Base-by-base conservation (phyloP, 2,888 invertebrate species). In the Orthosia gracilis region DNA sequence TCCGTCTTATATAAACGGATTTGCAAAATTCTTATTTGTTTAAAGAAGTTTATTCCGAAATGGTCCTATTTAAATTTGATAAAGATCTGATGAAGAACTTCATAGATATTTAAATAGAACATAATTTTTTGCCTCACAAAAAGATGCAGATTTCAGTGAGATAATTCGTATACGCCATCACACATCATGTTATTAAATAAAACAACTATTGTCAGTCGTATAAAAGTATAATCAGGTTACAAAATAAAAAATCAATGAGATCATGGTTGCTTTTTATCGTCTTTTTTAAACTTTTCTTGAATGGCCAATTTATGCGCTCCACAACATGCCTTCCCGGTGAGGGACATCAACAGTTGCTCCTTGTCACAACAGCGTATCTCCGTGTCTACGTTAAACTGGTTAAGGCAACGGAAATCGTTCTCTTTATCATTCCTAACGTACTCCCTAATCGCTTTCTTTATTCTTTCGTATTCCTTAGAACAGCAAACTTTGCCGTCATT, bases 201-300 rank as follows among this genome's bases (percentile, higher is more conserved):
- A 82, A 85, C 69, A 49, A 63, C n/a, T 11, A 59, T n/a, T 31
- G 47, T 80, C 84, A 69, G 76, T 80, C 62, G 70, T 78, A 86
- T 78, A 86, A 85, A 89, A 83, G 68, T 83, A 68, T 90, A 85
- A 85, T 76, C 90, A 93, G 94, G 94, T 96, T 96, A 96, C 96
- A 96, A 96, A 96, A 96, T 96, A 96, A 96, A 96, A 95, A 84
- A 88, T 92, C 92, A 93, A 92, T 92, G 89, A 58, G n/a, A n/a
- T 73, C 58, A 59, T 62, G 55, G 45, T 62, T 67, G 64, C 59
- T 89, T 89, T 54, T 90, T 90, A 0, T 91, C 89, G 31, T 92
- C 88, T 78, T 92, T 92, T 80, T 92, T 92, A 73, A 70, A 94
- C 81, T 95, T 94, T 15, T 95, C 94, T 80, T 94, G 95, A 73